Evolutionary conservation across 2,113 vertebrate species (phyloP), one percentile per base, ranked within the genome.

Genomic region (Polyodon spathula): DNA sequence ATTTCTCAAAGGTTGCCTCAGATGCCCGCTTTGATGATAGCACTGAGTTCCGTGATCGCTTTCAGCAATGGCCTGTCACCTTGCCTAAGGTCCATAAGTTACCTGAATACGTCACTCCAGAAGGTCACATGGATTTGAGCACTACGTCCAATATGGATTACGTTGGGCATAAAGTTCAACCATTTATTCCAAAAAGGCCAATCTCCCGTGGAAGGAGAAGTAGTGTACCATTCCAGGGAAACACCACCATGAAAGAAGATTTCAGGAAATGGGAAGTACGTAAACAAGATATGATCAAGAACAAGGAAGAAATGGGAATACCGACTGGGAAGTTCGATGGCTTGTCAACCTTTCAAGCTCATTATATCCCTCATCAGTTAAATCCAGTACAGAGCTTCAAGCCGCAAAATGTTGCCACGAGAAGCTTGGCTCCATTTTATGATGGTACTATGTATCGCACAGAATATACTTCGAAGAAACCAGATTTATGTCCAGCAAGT

Each of bases 11-110:
- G 68, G 4, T 73, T 4, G 37, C 56, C 56, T 80, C 62, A 0
- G 74, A 41, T 0, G 64, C 51, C 41, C 74, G 40, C 4, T 91
- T 94, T 63, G 65, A 77, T 38, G 81, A 79, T 60, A 75, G 61
- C 69, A 90, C 89, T 0, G 89, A 94, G 76, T 92, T 87, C 68
- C 81, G 70, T 9, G 89, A 90, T 9, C 69, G 78, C 39, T 94
- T 88, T 63, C 86, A 84, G 63, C 71, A 82, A 0, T 89, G 88
- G 88, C 48, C 72, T 9, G 59, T 88, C 10, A 64, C 80, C 6
- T 27, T 71, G 1, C 81, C 72, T 0, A 43, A 75, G 44, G 43
- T 76, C 8, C 76, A 8, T 51, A 84, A 85, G 53, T 42, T 56
- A 0, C 4, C 8, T 0, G 78, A 78, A 40, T 88, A 92, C 0